Base-by-base conservation (phyloP, 2,888 invertebrate genomes). In the Allophyes oxyacanthae region DNA sequence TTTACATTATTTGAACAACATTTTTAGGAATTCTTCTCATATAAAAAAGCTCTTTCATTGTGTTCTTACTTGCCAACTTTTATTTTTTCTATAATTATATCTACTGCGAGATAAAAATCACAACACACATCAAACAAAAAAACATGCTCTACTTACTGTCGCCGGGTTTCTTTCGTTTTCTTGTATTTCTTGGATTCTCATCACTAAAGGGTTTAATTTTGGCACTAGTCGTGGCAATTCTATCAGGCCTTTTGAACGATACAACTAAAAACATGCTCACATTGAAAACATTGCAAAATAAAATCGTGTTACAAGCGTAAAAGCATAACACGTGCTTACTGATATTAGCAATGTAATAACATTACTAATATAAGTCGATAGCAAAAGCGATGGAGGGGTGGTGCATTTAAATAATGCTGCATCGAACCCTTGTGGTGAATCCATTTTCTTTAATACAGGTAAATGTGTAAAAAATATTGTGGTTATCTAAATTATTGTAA, bases 241-340 rank as follows among this genome's bases (percentile, higher is more conserved):
- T 91, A 79, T 95, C 94, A 77, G 95, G 95, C 89, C 97, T 97
- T 96, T 97, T 97, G 96, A 97, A 98, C 81, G 97, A 97, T 91
- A 97, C 97, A 95, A 97, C 96, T 97, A 95, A 94, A 86, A 93
- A 55, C 63, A 64, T 66, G 65, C 65, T 41, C 41, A 58, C 48
- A 58, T 52, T 66, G 33, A 71, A 64, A 74, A 68, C 14, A 40
- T 58, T 48, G 72, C 72, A 37, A 66, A 56, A 30, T 7, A 25
- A 46, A 45, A 43, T n/a, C 63, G 28, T 70, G 77, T 71, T 44
- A 25, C 11, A 44, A 69, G 58, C 57, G 9, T 46, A 20, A 20
- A 59, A 54, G 43, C 45, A 25, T 11, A 46, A 72, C 43, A 41
- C 36, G 20, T 44, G 44, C 41, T 15, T 33, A 6, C 0, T 14